These are phyloP conservation scores for Stenurella melanura DNA, from an alignment of 2,888 invertebrate genomes.

Conservation along the genomic window DNA sequence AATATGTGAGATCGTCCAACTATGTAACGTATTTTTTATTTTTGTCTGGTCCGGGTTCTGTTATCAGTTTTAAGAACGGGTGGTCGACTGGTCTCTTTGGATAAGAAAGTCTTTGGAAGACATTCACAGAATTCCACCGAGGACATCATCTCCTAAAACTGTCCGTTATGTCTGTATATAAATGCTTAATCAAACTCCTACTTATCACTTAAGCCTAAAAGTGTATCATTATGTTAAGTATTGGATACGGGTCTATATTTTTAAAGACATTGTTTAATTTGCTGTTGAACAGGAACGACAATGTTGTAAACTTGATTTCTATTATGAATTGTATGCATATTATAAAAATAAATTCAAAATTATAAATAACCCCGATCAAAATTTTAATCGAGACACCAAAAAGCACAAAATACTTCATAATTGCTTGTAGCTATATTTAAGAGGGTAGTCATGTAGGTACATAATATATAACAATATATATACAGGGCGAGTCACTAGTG, in stretches of 20 bases:
- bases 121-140: slow-evolving; percentile 38
- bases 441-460: too few species aligned
- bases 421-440: too few species aligned
- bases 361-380: too few species aligned
- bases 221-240: slow-evolving; percentile 35
- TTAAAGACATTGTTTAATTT: neutral
- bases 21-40: slow-evolving; percentile 34
- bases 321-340: neutral
- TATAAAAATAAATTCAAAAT: too few species aligned
- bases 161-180: slow-evolving; percentile 15
- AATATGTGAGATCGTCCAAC: neutral
- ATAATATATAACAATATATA: too few species aligned
- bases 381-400: too few species aligned
- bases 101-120: slow-evolving; percentile 33
- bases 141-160: slow-evolving; percentile 33
- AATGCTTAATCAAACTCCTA: slow-evolving; percentile 24
- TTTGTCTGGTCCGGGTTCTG: slow-evolving; percentile 26
- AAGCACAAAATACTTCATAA: too few species aligned
- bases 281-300: neutral
- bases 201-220: slow-evolving; percentile 35
- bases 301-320: neutral
- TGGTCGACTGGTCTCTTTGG: slow-evolving; percentile 37
- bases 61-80: slow-evolving; percentile 32
- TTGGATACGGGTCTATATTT: neutral
- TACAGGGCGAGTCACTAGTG: too few species aligned